Base-by-base conservation (phyloP, 1,140 invertebrate genomes). In the Leptinotarsa lineolata region DNA sequence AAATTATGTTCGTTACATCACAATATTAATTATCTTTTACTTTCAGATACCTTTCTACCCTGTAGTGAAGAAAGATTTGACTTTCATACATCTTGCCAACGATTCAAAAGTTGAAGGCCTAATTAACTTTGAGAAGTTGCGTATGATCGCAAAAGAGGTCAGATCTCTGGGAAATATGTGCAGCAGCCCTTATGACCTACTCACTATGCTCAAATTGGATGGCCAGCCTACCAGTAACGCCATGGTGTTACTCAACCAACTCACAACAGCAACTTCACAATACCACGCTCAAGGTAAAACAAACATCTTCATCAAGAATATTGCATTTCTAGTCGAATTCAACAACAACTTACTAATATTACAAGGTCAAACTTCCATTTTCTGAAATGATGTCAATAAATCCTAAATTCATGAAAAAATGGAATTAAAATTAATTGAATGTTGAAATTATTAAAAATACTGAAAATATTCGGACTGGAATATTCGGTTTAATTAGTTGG, bases 71-170 rank as follows among this genome's bases (percentile, higher is more conserved):
- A 99, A 99, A 88, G 98, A 99, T 87, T 86, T 99, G 72, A 99
- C 97, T 20, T 99, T 99, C 82, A 98, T 99, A 77, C 95, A 99
- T 86, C 87, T 98, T 73, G 97, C 97, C 15, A 99, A 99, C 86
- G 96, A 99, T 84, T 96, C 96, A 0, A 90, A 91, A 81, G 93
- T 98, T 4, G 97, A 99, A 85, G 90, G 91, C 48, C 87, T 99
- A 77, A 93, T 98, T 6, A 99, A 99, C 86, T 99, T 99, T 85
- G 98, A 99, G 84, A 99, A 99, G 83, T 86, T 99, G 60, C 87
- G 98, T 76, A 99, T 99, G 96, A 96, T 99, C 74, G 95, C 97
- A 4, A 98, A 98, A 85, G 97, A 99, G 89, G 94, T 99, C 13
- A 89, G 97, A 77, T 91, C 94, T 63, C 87, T 99, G 18, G 96